Percentiles rank a stretch among this genome's conserved stretches.
Evolutionary conservation across 2,113 vertebrate genomes (phyloP).

Genomic region (Alouatta palliata): DNA sequence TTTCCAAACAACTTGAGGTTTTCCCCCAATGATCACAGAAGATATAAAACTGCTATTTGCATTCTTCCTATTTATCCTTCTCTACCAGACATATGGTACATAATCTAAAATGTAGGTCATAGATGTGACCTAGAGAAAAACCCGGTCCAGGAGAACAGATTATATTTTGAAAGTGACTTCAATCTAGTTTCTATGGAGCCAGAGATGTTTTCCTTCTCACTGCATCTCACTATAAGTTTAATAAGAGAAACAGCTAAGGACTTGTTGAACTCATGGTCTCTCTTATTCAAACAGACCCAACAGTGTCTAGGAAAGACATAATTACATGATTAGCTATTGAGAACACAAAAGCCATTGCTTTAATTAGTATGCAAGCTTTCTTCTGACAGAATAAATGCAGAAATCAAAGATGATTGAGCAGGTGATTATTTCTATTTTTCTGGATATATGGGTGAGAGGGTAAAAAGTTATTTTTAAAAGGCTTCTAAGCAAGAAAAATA

Average conservation of each 20-base stretch:
- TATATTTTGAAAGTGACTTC: constrained; percentile 1
- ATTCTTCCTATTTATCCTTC: background rate
- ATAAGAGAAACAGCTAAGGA: constrained; percentile 36
- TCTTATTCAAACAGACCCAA: constrained; percentile 67
- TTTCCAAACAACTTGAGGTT: background rate
- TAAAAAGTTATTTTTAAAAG: constrained; percentile 70
- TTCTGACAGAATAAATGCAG: constrained; percentile 55
- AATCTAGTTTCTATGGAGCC: background rate
- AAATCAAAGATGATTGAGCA: constrained; percentile 63
- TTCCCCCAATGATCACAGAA: background rate
- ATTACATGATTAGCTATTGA: constrained; percentile 73
- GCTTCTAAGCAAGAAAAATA: constrained; percentile 48
- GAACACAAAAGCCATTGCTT: constrained; percentile 54
- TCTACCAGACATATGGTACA: background rate
- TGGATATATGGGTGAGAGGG: background rate
- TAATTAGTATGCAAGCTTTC: constrained; percentile 53
- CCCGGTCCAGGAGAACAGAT: background rate
- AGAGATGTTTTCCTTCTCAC: background rate
- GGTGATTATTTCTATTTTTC: constrained; percentile 66
- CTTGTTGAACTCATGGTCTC: constrained; percentile 59
- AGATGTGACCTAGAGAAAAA: background rate
- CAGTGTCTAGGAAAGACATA: constrained; percentile 60
- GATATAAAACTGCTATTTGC: background rate
- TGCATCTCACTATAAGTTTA: background rate
- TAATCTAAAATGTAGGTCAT: background rate